Evolutionary conservation across 1,140 invertebrate species (phyloP).

Genomic region (Piezodorus guildinii): DNA sequence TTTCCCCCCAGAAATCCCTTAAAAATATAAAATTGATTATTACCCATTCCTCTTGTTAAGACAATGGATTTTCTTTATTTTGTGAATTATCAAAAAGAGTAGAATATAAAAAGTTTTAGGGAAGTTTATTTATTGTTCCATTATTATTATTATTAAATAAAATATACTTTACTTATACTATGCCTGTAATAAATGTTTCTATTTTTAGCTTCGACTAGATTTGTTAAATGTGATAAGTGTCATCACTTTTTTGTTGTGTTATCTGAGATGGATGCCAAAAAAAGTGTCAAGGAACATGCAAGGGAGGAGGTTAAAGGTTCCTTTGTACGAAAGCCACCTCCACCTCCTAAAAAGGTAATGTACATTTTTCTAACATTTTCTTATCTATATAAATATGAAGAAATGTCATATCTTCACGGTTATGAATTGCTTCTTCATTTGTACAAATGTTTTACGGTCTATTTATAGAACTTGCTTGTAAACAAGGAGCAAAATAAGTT

Average conservation of each 20-base stretch:
- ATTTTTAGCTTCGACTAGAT: slow-evolving; percentile 64
- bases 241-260: slow-evolving; percentile 96
- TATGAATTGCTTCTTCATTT: no score
- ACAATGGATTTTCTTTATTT: no score
- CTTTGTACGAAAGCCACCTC: slow-evolving; percentile 67
- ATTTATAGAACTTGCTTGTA: no score
- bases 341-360: slow-evolving; percentile 72
- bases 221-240: slow-evolving; percentile 96
- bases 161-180: neutral
- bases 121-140: neutral
- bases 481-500: no score
- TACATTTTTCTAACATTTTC: no score
- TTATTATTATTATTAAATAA: neutral
- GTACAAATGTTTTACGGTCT: no score
- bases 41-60: no score
- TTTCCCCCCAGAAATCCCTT: no score
- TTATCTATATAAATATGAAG: no score
- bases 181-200: slow-evolving; percentile 17
- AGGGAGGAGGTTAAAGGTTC: slow-evolving; percentile 48
- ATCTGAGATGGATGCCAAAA: slow-evolving; percentile 81
- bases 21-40: no score
- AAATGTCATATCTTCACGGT: no score
- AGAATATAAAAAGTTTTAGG: neutral
- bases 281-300: slow-evolving; percentile 59
- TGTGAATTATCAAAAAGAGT: no score